Percentiles rank a stretch among this genome's conserved stretches.
Evolutionary conservation across 23 tunicate species (phyloP).

Genomic region (Trididemnum clinides): DNA sequence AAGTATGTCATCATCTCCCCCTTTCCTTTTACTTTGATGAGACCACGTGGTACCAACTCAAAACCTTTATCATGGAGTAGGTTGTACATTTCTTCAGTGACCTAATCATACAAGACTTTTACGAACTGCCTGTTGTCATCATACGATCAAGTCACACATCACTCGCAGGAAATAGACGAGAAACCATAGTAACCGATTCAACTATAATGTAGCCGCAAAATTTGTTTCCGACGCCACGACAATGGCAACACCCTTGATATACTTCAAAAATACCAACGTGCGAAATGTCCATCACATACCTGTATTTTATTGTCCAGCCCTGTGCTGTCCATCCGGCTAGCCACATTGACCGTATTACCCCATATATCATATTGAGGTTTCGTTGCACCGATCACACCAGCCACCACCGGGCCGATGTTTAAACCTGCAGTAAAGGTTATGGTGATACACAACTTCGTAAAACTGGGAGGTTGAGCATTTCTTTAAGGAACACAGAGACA

Average conservation of each 20-base stretch:
- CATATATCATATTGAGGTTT: conserved; percentile 59
- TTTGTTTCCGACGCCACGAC: too few relatives aligned
- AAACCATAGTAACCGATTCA: too few relatives aligned
- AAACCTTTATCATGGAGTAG: conserved; percentile 71
- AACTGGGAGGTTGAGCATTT: too few relatives aligned
- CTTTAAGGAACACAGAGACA: too few relatives aligned
- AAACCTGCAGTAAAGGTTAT: conserved; percentile 37
- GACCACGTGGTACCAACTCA: conserved; percentile 73
- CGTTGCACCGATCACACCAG: conserved; percentile 65
- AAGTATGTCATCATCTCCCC: conserved; percentile 94
- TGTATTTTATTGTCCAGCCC: conserved; percentile 89
- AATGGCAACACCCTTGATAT: too few relatives aligned
- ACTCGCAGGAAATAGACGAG: too few relatives aligned
- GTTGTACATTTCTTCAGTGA: conserved; percentile 79
- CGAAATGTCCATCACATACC: too few relatives aligned
- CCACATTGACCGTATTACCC: conserved; percentile 90
- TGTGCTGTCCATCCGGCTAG: conserved; percentile 97
- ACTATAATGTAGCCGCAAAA: too few relatives aligned
- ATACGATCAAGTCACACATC: too few relatives aligned
- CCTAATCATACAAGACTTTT: conserved; percentile 28
- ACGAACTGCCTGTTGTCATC: too few relatives aligned
- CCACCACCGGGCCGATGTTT: conserved; percentile 84
- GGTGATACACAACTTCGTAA: not conserved
- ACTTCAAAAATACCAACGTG: too few relatives aligned
- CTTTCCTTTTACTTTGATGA: conserved; percentile 77